Conservation (phyloP, 2,113 vertebrate species). For the Centrocercus urophasianus region DNA sequence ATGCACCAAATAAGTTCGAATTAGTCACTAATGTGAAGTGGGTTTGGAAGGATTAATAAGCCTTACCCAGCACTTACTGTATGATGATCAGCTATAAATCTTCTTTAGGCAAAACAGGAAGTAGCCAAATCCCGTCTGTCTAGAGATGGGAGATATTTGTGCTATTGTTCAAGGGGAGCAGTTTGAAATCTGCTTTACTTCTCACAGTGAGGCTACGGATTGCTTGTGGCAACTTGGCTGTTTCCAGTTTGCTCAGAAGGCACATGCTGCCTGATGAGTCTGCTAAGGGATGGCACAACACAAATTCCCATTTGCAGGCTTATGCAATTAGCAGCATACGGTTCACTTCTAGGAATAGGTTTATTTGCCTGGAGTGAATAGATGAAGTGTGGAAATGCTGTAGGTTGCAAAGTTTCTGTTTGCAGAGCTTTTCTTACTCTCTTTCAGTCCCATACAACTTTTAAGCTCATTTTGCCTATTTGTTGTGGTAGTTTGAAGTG, state of each 20-base stretch:
- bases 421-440: background rate
- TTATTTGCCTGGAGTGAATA: background rate
- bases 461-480: constrained; percentile 20
- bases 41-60: constrained; percentile 62
- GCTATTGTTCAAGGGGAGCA: background rate
- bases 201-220: background rate
- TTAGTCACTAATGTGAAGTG: constrained; percentile 54
- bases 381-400: background rate
- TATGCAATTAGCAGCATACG: background rate
- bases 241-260: background rate
- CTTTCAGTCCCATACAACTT: background rate
- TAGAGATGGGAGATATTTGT: background rate
- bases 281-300: background rate
- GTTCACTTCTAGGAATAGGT: background rate
- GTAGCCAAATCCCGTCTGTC: background rate
- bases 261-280: background rate
- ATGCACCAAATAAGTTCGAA: constrained; percentile 55
- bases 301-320: background rate
- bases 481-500: constrained; percentile 48
- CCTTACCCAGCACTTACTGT: constrained; percentile 36
- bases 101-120: background rate
- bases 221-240: background rate
- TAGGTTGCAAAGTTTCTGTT: background rate
- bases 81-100: constrained; percentile 43
- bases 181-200: background rate